These are phyloP conservation scores for Pipistrellus pygmaeus DNA, from an alignment of 2,797 vertebrate species.

Conservation along the genomic window DNA sequence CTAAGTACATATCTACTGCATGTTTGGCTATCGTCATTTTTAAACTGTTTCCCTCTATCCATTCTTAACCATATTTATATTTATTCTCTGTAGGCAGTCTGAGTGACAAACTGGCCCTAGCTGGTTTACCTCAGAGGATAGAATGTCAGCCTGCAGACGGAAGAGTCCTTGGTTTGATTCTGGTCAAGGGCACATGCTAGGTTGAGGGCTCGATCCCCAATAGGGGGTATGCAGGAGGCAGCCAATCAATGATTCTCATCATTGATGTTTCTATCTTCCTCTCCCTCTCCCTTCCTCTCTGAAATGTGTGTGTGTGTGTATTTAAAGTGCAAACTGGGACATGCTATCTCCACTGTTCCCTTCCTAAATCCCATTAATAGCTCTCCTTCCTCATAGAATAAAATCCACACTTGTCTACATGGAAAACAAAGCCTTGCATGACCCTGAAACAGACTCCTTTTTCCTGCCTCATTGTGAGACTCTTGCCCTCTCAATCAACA, in stretches of 20 bases:
- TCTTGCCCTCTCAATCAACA: neutral
- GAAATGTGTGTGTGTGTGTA: too few relatives aligned
- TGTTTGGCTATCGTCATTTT: neutral
- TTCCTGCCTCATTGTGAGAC: neutral
- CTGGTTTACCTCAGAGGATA: too few relatives aligned
- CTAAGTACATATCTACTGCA: neutral
- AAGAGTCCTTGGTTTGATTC: too few relatives aligned
- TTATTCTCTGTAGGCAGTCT: neutral
- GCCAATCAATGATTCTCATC: too few relatives aligned
- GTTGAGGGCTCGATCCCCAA: too few relatives aligned
- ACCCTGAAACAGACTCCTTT: neutral
- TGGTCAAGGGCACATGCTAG: too few relatives aligned
- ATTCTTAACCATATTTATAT: neutral
- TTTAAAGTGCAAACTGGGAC: neutral
- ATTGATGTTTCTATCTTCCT: too few relatives aligned
- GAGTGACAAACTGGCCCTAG: neutral
- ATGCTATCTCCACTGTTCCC: neutral
- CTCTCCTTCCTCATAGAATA: neutral
- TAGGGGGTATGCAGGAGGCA: too few relatives aligned
- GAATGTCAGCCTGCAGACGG: rapidly evolving
- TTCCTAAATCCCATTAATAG: neutral
- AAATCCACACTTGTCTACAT: neutral
- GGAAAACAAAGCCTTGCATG: neutral
- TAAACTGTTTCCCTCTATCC: neutral
- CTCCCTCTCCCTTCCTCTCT: too few relatives aligned